Evolutionary conservation across 2,888 invertebrate genomes (phyloP), one percentile per base, ranked within the genome.

Genomic region (Drosophila affinis): DNA sequence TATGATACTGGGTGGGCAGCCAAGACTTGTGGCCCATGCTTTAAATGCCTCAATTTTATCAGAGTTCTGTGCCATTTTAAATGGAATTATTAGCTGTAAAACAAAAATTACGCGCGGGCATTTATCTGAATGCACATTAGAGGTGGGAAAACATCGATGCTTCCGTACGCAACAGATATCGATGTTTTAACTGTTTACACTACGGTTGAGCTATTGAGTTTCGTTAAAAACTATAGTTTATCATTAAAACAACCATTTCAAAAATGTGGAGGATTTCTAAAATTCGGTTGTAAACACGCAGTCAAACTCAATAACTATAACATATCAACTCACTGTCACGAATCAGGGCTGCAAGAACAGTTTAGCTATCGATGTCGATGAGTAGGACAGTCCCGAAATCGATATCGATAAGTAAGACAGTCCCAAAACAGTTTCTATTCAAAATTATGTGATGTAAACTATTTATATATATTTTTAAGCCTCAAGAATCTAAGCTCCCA

Each of bases 21-120:
- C 91, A 24, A 92, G 48, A 7, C 80, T 86, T 6, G 80, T 89
- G 1, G 91, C 91, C 92, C 92, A 92, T 5, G 72, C 18, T 12
- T 85, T 86, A 76, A 92, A 92, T 0, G 65, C 57, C 1, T 77
- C 61, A 3, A 90, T 84, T 64, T 91, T 87, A n/a, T 87, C 84
- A 6, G 61, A 51, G 55, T 18, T 18, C 2, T 61, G 74, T 7
- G 76, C 48, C 85, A 86, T 84, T 39, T n/a, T n/a, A 1, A 39
- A n/a, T 2, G 3, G 6, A 39, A n/a, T 7, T 39, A 12, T 39
- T 57, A 9, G 3, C 47, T 47, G 14, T 21, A 29, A 46, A 29
- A 56, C 14, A 14, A 46, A 56, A 56, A 18, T 47, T 32, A 56
- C 47, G 56, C 63, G 21, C 24, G 24, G 24, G 24, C 24, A 24